These are phyloP conservation scores for Oscheius sp. DNA, from an alignment of 2,888 invertebrate species.

Conservation along the genomic window DNA sequence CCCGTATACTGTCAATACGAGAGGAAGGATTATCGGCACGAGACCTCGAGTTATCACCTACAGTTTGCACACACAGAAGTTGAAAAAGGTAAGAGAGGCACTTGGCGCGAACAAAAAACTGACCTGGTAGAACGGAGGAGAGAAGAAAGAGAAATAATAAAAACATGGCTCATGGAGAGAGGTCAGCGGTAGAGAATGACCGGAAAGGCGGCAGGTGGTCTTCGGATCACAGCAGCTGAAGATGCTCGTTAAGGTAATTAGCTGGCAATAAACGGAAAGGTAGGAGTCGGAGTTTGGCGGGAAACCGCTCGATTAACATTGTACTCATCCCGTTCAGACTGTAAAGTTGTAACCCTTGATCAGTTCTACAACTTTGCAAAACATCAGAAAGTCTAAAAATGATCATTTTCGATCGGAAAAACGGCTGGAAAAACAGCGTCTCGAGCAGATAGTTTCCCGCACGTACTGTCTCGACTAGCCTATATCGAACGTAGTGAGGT, in stretches of 20 bases:
- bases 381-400: no score
- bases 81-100: slow-evolving; percentile 8
- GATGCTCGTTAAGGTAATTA: background rate
- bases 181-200: slow-evolving; percentile 1
- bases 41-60: slow-evolving; percentile 29
- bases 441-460: no score
- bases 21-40: slow-evolving; percentile 22
- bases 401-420: no score
- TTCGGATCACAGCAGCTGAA: background rate
- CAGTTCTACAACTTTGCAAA: no score
- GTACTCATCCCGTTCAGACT: no score
- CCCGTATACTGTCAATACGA: slow-evolving; percentile 23
- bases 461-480: no score
- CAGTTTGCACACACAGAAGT: slow-evolving; percentile 19
- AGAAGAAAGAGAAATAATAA: slow-evolving; percentile 6
- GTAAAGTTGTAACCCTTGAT: no score
- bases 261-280: no score
- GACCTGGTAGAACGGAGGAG: slow-evolving; percentile 14
- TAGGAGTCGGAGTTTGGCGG: no score
- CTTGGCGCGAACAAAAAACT: background rate
- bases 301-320: no score
- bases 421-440: no score
- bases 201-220: slow-evolving; percentile 15
- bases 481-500: no score
- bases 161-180: slow-evolving; percentile 19